Conservation (phyloP, 2,888 invertebrate genomes). For the Himalopsyche japonica region DNA sequence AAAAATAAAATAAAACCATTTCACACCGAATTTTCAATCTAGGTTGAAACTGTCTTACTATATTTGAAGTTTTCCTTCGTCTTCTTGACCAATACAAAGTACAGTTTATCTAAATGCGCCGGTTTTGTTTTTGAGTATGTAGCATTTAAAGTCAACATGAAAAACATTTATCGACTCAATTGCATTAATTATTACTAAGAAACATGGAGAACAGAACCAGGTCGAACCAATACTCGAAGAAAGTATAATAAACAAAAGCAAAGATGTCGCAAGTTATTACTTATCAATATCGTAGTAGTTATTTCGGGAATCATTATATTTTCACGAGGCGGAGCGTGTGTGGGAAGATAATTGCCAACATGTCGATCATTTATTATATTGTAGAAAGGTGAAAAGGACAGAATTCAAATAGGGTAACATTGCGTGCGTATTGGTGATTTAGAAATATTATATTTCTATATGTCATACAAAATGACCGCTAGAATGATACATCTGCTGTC, state of each 20-base stretch:
- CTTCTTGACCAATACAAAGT: no score
- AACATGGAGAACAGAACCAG: background rate
- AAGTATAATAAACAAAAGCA: background rate
- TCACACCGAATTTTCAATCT: no score
- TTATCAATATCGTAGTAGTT: background rate
- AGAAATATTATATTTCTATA: no score
- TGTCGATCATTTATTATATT: background rate
- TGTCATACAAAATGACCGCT: no score
- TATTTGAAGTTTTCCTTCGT: no score
- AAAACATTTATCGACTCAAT: background rate
- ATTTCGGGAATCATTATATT: background rate
- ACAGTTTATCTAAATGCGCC: no score
- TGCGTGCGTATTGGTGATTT: no score
- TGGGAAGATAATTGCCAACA: background rate
- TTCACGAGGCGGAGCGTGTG: background rate
- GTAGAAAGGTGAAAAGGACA: background rate
- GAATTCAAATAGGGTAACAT: background rate
- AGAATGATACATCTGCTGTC: no score
- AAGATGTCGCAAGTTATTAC: background rate
- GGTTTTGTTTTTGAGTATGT: no score
- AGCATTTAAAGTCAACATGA: background rate
- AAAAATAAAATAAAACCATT: no score
- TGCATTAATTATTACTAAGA: background rate
- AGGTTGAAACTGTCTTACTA: no score
- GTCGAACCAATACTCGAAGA: background rate